Evolutionary conservation across 2,888 invertebrate genomes (phyloP).

Genomic region (Acronicta aceris): DNA sequence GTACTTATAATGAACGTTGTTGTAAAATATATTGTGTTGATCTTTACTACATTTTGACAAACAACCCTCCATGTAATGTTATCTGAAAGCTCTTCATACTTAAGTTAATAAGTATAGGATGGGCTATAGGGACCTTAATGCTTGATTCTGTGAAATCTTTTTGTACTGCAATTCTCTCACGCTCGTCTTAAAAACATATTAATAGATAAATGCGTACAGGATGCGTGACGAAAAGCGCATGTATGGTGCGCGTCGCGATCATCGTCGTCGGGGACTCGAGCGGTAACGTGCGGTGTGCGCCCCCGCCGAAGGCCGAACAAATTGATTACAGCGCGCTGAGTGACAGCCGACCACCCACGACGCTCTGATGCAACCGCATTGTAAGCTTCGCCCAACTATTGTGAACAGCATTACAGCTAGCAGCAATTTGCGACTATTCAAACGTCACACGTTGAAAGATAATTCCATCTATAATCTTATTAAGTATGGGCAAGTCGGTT

Average conservation of each 20-base stretch:
- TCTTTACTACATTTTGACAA: conserved; percentile 2
- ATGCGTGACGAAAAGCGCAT: conserved; percentile 83
- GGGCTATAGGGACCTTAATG: conserved; percentile 1
- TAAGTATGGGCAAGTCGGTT: conserved; percentile 24
- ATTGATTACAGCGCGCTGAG: conserved; percentile 85
- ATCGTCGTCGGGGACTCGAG: conserved; percentile 48
- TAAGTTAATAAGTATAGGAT: conserved; percentile 3
- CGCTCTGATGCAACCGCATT: conserved; percentile 69
- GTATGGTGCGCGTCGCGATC: conserved; percentile 64
- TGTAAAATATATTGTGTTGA: conserved; percentile 3
- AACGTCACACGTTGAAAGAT: conserved; percentile 64
- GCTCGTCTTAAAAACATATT: conserved; percentile 52
- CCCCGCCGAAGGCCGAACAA: conserved; percentile 82
- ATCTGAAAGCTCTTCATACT: conserved; percentile 10
- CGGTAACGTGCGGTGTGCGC: conserved; percentile 64
- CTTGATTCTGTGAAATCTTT: conserved; percentile 32
- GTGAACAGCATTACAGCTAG: conserved; percentile 55
- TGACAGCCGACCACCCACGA: conserved; percentile 84
- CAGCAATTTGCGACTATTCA: conserved; percentile 67
- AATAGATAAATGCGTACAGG: conserved; percentile 72
- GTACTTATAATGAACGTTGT: background rate
- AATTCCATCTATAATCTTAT: conserved; percentile 42
- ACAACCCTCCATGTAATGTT: background rate
- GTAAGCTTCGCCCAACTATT: conserved; percentile 65
- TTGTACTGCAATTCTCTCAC: conserved; percentile 36